Percentiles rank a stretch among this genome's conserved stretches.
These are phyloP conservation scores for Agrochola lychnidis DNA, from an alignment of 2,888 invertebrate species.

Conservation along the genomic window DNA sequence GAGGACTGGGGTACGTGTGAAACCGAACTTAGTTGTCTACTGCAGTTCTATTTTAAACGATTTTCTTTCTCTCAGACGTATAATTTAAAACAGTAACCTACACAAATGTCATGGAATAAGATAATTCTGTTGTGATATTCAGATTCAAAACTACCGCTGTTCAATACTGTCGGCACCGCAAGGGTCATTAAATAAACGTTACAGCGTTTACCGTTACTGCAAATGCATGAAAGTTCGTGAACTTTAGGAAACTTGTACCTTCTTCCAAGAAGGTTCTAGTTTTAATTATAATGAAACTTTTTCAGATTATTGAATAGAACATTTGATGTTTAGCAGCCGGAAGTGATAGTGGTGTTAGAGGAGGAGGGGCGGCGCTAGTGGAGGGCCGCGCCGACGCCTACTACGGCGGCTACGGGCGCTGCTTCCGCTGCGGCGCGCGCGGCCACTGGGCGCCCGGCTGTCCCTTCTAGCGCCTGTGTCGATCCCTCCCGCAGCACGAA, in stretches of 20 bases:
- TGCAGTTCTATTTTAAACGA: background rate
- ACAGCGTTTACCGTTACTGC: background rate
- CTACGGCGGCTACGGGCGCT: conserved; percentile 92
- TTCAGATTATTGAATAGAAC: conserved; percentile 54
- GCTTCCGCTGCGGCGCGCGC: conserved; percentile 89
- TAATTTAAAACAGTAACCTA: background rate
- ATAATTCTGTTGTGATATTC: background rate
- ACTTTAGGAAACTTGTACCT: conserved; percentile 8
- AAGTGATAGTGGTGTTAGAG: conserved; percentile 43
- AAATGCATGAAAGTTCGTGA: conserved; percentile 21
- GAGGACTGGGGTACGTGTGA: conserved; percentile 43
- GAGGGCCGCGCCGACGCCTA: conserved; percentile 82
- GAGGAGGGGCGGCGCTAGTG: conserved; percentile 67
- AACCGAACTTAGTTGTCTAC: background rate
- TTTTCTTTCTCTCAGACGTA: background rate
- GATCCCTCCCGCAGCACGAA: conserved; percentile 30
- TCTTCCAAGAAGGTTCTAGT: conserved; percentile 27
- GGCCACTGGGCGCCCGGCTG: conserved; percentile 90
- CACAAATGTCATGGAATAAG: conserved; percentile 1
- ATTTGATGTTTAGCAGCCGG: conserved; percentile 60
- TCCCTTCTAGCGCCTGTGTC: conserved; percentile 66
- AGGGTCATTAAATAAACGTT: background rate
- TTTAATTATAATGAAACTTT: conserved; percentile 29
- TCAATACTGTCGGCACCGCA: background rate
- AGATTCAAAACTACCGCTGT: background rate